These are phyloP conservation scores for Atherix ibis DNA, from an alignment of 2,888 invertebrate species.

Conservation along the genomic window DNA sequence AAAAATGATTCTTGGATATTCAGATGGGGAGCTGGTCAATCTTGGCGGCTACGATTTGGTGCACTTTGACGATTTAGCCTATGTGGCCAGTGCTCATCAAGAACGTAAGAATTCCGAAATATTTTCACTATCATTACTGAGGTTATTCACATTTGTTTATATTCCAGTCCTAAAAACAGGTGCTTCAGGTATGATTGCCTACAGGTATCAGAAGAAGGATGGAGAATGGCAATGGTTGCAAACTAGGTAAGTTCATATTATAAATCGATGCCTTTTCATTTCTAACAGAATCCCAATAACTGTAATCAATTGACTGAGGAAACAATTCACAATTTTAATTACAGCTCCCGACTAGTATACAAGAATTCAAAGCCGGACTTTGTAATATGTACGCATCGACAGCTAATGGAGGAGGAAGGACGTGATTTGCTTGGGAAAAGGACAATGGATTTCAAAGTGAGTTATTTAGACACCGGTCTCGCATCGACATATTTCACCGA, in stretches of 20 bases:
- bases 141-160: conserved; percentile 5
- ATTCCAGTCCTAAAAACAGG: conserved; percentile 91
- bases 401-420: conserved; percentile 99
- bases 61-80: conserved; percentile 93
- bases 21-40: conserved; percentile 77
- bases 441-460: conserved; percentile 96
- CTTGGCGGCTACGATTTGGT: conserved; percentile 96
- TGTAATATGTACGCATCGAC: conserved; percentile 95
- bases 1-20: conserved; percentile 85
- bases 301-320: too few relatives aligned
- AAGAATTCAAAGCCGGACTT: conserved; percentile 99
- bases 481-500: conserved; percentile 84
- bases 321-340: too few relatives aligned
- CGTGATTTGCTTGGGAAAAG: conserved; percentile 91
- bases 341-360: conserved; percentile 84
- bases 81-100: conserved; percentile 97
- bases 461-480: conserved; percentile 86
- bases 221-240: conserved; percentile 97
- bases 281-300: too few relatives aligned
- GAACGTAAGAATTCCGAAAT: conserved; percentile 61
- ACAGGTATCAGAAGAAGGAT: conserved; percentile 89
- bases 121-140: conserved; percentile 4
- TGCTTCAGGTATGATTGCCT: conserved; percentile 97
- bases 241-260: conserved; percentile 45
- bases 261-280: too few relatives aligned